Base-by-base conservation (phyloP, 1,140 invertebrate genomes). In the Scaptomyza graminum region DNA sequence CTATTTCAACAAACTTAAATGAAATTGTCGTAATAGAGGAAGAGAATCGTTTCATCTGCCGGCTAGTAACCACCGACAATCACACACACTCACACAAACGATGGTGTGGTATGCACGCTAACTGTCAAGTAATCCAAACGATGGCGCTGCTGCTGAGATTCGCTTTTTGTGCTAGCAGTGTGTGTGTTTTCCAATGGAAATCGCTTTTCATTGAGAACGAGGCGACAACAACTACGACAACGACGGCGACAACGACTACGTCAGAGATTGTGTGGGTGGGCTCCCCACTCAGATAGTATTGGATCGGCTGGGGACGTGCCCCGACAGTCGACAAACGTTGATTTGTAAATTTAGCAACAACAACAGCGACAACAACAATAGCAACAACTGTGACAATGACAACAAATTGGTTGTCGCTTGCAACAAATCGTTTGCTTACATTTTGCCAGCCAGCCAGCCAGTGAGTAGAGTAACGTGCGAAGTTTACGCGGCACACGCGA, bases 1-100 rank as follows among this genome's bases (percentile, higher is more conserved):
- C 78, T 64, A 73, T 76, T 68, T 47, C 39, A 67, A 28, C 76
- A 43, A 74, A 74, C 60, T 37, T 59, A 79, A 80, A 76, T 61
- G 66, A 63, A 64, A 64, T 54, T 31, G 47, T 49, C 66, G 67
- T 78, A 62, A 68, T 68, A 43, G 57, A 75, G 63, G 18, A 18
- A 63, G 47, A 44, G 74, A 70, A 77, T 70, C 76, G 73, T 85
- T 80, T 84, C 66, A 77, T 74, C 39, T 81, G 74, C 81, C 81
- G 81, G 81, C 76, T 67, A 22, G 39, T 43, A 63, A 25, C 52
- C 47, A 62, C 43, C 44, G 37, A 73, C 55, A 51, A 44, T 63
- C 55, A 50, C 39, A 28, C 13, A 39, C 68, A 61, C 43, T 46
- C 62, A 64, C 44, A 63, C 60, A 52, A 13, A 67, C 52, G n/a